Evolutionary conservation across 2,113 vertebrate genomes (phyloP).

Genomic region (Calypte anna): DNA sequence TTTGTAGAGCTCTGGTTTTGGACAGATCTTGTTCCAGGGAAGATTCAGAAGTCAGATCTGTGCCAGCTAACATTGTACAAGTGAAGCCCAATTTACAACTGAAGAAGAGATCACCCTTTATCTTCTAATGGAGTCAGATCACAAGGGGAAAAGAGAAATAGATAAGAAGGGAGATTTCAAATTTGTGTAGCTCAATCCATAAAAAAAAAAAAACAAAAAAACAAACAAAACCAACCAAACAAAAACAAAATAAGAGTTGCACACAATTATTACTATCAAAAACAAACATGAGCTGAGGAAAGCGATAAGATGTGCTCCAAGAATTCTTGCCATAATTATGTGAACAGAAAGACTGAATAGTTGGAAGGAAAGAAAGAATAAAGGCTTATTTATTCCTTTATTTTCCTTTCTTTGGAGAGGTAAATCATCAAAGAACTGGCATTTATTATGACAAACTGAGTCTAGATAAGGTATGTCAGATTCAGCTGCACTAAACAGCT

Average conservation of each 20-base stretch:
- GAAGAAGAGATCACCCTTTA: neutral
- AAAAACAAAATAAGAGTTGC: no score
- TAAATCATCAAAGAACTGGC: neutral
- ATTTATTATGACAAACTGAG: constrained; percentile 46
- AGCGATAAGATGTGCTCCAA: neutral
- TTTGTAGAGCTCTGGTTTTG: neutral
- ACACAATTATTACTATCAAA: neutral
- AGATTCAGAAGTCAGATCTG: neutral
- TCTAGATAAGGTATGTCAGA: constrained; percentile 30
- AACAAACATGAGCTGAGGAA: neutral
- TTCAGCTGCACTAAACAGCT: neutral
- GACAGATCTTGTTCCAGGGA: neutral
- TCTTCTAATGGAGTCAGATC: neutral
- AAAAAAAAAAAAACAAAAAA: neutral
- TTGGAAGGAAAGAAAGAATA: neutral
- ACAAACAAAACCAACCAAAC: no score
- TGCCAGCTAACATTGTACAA: neutral
- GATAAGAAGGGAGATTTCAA: neutral
- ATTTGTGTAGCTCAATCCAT: neutral
- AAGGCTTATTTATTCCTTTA: neutral
- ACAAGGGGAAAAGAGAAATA: neutral
- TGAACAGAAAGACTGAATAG: neutral
- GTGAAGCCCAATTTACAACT: neutral
- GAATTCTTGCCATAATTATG: neutral
- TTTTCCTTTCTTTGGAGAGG: neutral